Evolutionary conservation across 2,113 vertebrate genomes (phyloP).

Genomic region (Corydoras maculifer): DNA sequence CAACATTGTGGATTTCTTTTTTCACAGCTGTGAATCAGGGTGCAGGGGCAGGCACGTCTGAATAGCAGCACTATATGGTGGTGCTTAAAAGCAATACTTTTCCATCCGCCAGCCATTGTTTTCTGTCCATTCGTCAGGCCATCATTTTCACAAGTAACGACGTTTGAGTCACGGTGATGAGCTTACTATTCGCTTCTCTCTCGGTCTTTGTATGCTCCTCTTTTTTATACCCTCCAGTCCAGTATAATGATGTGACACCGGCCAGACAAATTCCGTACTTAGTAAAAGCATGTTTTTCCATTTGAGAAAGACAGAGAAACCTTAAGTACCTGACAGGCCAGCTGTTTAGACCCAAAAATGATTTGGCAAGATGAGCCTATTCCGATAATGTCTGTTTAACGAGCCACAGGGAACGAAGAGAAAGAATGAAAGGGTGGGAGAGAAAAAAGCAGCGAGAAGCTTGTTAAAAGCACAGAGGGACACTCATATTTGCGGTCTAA

Average conservation of each 20-base stretch:
- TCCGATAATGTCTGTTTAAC: conserved; percentile 37
- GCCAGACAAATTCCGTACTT: conserved; percentile 23
- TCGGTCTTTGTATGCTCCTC: neutral
- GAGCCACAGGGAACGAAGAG: conserved; percentile 26
- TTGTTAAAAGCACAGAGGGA: conserved; percentile 46
- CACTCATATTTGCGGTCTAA: conserved; percentile 56
- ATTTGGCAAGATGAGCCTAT: conserved; percentile 31
- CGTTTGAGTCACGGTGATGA: conserved; percentile 27
- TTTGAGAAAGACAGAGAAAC: conserved; percentile 27
- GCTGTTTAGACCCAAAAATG: conserved; percentile 27
- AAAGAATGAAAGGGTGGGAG: conserved; percentile 24
- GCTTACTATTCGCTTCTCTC: conserved; percentile 15
- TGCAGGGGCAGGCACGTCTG: conserved; percentile 29
- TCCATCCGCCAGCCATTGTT: conserved; percentile 26
- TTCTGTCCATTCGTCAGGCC: conserved; percentile 15
- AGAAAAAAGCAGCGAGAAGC: conserved; percentile 24
- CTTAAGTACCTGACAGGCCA: conserved; percentile 36
- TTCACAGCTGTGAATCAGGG: conserved; percentile 34
- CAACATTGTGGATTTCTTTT: conserved; percentile 39
- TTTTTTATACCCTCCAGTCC: conserved; percentile 1
- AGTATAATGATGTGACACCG: conserved; percentile 33
- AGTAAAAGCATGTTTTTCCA: conserved; percentile 32
- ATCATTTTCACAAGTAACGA: conserved; percentile 29
- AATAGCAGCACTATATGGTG: conserved; percentile 36
- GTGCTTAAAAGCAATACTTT: conserved; percentile 34